Evolutionary conservation across 2,113 vertebrate species (phyloP).

Genomic region (Silurus asotus): DNA sequence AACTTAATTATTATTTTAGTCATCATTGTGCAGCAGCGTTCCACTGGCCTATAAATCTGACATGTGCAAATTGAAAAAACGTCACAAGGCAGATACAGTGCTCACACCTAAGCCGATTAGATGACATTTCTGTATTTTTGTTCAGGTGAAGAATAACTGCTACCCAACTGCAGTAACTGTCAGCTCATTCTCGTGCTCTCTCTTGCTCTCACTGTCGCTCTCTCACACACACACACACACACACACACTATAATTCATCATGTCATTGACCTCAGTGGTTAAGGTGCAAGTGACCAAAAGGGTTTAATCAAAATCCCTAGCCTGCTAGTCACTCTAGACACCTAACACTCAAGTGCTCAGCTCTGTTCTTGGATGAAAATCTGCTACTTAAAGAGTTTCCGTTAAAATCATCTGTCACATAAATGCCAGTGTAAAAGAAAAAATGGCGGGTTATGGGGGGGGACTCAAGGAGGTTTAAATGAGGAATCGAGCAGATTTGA

Average conservation of each 20-base stretch:
- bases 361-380: background rate
- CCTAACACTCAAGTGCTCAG: background rate
- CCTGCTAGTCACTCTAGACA: background rate
- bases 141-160: constrained; percentile 17
- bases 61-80: constrained; percentile 4
- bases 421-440: background rate
- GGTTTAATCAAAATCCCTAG: background rate
- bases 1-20: background rate
- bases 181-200: background rate
- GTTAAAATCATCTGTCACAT: background rate
- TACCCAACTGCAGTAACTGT: background rate
- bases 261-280: background rate
- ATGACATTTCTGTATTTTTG: constrained; percentile 11
- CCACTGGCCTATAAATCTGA: background rate
- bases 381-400: background rate
- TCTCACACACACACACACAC: background rate
- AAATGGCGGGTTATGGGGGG: background rate
- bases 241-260: background rate
- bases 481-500: background rate
- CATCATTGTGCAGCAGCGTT: background rate
- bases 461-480: background rate
- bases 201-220: background rate
- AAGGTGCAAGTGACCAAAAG: background rate
- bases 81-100: background rate
- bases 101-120: constrained; percentile 1